A percentile compares a stretch with the other conserved stretches of the same genome.
These are phyloP conservation scores for Raja brachyura DNA, from an alignment of 2,113 vertebrate genomes.

Conservation along the genomic window DNA sequence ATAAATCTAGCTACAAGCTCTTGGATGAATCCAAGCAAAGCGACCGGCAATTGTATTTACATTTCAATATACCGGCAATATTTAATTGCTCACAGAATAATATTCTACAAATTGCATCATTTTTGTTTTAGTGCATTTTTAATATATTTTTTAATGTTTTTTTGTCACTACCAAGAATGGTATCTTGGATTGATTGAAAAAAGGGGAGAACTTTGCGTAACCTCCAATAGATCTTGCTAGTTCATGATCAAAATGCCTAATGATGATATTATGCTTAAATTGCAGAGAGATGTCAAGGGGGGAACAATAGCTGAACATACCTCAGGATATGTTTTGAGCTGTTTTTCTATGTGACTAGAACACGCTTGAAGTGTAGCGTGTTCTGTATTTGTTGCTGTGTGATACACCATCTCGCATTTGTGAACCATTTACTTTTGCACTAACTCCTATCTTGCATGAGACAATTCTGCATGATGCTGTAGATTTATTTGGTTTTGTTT, in stretches of 20 bases:
- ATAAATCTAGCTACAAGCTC: not conserved
- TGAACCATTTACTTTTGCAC: not conserved
- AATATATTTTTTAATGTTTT: not conserved
- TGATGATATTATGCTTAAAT: not conserved
- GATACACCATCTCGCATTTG: not conserved
- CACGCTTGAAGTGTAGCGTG: not conserved
- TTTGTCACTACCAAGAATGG: not conserved
- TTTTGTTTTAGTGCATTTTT: not conserved
- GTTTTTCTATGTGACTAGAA: not conserved
- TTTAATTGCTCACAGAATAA: not conserved
- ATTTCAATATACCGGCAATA: not conserved
- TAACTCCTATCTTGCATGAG: not conserved
- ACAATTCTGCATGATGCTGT: not conserved
- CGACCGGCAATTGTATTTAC: not conserved
- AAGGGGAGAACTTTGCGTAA: not conserved
- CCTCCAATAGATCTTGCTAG: too few species aligned
- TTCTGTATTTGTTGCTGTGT: not conserved
- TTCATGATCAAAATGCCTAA: constrained; percentile 23
- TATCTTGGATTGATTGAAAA: not conserved
- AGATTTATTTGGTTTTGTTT: not conserved
- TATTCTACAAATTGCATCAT: not conserved
- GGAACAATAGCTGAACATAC: not conserved
- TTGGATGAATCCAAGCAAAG: not conserved
- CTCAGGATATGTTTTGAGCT: not conserved
- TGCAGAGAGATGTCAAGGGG: not conserved